phyloP scores from a whole-genome alignment of 2,888 invertebrate genomes.

The Drosophila putrida region DNA sequence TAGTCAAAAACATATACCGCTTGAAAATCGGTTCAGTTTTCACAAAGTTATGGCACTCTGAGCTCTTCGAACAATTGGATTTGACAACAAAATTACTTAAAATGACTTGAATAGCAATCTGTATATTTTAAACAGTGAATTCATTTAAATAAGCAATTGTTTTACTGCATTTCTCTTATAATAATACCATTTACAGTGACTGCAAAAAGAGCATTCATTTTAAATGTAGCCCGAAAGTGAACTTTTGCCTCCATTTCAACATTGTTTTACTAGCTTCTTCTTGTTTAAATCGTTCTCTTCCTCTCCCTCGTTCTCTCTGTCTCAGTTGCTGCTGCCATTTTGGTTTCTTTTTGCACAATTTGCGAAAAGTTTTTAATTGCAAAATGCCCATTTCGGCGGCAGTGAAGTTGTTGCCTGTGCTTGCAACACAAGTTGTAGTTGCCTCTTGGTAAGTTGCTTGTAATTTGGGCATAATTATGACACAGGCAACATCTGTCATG shows the following conservation, averaged over 20 bases:
- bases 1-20: too few species aligned
- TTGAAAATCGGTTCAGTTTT: too few species aligned
- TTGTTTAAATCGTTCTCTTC: conserved; percentile 28
- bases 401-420: conserved; percentile 9
- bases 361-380: conserved; percentile 73
- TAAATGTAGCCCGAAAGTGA: conserved; percentile 1
- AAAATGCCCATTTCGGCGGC: conserved; percentile 55
- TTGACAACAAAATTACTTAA: too few species aligned
- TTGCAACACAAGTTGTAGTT: conserved; percentile 16
- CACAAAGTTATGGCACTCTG: too few species aligned
- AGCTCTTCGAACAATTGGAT: too few species aligned
- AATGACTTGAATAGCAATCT: background rate
- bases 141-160: background rate
- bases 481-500: conserved; percentile 66
- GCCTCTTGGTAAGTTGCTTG: conserved; percentile 47
- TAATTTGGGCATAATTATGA: conserved; percentile 76
- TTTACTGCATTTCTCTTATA: background rate
- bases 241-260: conserved; percentile 31
- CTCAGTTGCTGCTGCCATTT: background rate
- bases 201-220: conserved; percentile 40
- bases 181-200: conserved; percentile 10
- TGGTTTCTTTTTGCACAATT: conserved; percentile 37
- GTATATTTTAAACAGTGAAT: background rate
- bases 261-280: conserved; percentile 40
- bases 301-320: background rate